Conservation (phyloP, 2,797 vertebrate genomes). For the Falco biarmicus region DNA sequence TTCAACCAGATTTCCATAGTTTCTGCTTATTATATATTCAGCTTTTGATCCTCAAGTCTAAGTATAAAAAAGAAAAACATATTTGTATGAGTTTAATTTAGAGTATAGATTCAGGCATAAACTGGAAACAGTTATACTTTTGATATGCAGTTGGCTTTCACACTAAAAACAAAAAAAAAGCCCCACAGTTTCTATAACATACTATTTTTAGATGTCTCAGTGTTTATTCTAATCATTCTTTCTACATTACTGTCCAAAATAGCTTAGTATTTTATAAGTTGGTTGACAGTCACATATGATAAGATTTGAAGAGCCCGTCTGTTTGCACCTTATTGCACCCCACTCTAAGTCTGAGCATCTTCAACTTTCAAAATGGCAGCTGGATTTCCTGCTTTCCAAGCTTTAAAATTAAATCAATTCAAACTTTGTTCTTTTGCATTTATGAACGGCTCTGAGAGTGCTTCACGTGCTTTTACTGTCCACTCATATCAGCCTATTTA, state of each 20-base stretch:
- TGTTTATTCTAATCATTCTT: conserved; percentile 46
- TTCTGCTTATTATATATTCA: conserved; percentile 19
- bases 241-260: conserved; percentile 38
- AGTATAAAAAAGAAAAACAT: conserved; percentile 47
- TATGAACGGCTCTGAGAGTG: neutral
- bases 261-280: conserved; percentile 45
- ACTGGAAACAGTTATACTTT: conserved; percentile 22
- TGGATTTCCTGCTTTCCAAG: neutral
- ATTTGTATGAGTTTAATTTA: conserved; percentile 45
- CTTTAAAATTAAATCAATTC: neutral
- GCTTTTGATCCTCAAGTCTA: conserved; percentile 21
- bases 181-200: neutral
- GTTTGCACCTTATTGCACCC: neutral
- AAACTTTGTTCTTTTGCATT: neutral
- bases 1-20: conserved; percentile 12
- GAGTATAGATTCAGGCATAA: conserved; percentile 17
- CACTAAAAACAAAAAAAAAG: neutral
- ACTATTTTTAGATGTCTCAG: conserved; percentile 42
- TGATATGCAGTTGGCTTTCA: conserved; percentile 39
- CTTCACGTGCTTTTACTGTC: neutral
- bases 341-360: neutral
- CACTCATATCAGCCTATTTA: neutral
- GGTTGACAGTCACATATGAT: conserved; percentile 24
- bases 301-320: conserved; percentile 27
- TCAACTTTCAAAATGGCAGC: neutral